Evolutionary conservation across 64 coral and sea anemone genomes (phyloP), one percentile per base, ranked within the genome.

Genomic region (Montipora efflorescens): DNA sequence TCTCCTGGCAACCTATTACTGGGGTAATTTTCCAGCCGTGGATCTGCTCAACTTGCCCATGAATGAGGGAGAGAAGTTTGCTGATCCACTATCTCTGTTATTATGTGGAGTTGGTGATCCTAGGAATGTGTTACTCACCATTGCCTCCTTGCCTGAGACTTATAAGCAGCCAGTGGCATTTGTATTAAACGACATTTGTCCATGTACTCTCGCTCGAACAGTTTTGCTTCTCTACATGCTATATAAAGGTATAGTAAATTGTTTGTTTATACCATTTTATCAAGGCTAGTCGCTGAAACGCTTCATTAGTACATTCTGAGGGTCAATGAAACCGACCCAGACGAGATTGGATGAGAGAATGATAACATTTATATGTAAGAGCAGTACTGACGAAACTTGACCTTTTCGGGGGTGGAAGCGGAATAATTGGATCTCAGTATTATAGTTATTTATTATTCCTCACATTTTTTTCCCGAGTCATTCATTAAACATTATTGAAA

Each of bases 101-200:
- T 66, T 93, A 1, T 93, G 91, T 87, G 91, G 91, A 64, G 91
- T 93, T 13, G 91, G 91, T 43, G 91, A 93, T 78, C 91, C 91
- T 7, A 57, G 91, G 67, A 79, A 93, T 79, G 91, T 93, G 23
- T 22, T 87, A 49, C 75, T 93, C 44, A 79, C 91, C 7, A 69
- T 72, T 74, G 91, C 91, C 20, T 84, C 69, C 72, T 93, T 93
- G 28, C 91, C 83, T 43, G 83, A 67, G n/a, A 67, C 48, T 93
- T 93, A 93, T 36, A 71, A 58, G 10, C 20, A 88, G 59, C 76
- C 52, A 57, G 61, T 93, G 15, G 87, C 47, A 8, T 93, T 93
- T 10, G 91, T 87, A 36, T 73, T 93, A 57, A 93, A 93, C 47
- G 91, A 93, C 68, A 87, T 93, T 36, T 93, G 91, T 79, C 74